Evolutionary conservation across 2,888 invertebrate genomes (phyloP), one percentile per base, ranked within the genome.

Genomic region (Thereva nobilitata): DNA sequence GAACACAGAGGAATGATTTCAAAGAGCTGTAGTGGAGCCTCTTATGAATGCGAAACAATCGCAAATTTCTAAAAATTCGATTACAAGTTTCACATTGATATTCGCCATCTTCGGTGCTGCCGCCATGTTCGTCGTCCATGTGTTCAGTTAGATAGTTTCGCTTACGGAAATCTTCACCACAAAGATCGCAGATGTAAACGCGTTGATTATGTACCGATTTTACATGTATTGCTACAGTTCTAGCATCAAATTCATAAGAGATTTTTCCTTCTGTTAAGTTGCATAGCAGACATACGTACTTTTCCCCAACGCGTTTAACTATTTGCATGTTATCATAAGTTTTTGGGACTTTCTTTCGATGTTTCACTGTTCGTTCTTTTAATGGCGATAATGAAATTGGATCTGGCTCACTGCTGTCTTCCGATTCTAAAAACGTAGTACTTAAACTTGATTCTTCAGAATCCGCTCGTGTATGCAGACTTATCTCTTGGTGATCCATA

Each of bases 101-200:
- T 72, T 86, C 86, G 2, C 86, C 86, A 68, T 86, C 85, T 73
- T 86, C 86, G 41, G 83, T 83, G 6, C n/a, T n/a, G n/a, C 84
- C 84, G 1, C 67, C 64, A 40, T 86, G 84, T 69, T 86, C 86
- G 64, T 86, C 84, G 70, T 87, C 88, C 49, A 89, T 78, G 78
- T 91, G 91, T 5, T 82, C 75, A 0, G 85, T 85, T 4, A 89
- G 82, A 66, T 88, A 87, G n/a, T 83, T 84, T 12, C 89, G 81
- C 72, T 85, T 87, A 53, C 84, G 79, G 74, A 90, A 87, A 55
- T 88, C 86, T 35, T 82, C 80, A 0, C 88, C 88, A 74, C 92
- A 92, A 4, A 87, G 79, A 67, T 86, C 86, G 72, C 92, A 92
- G 57, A 91, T 86, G 75, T 90, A 89, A 2, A 89, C 75, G 0